phyloP scores from a whole-genome alignment of 2,888 invertebrate species.

The Lasius fuliginosus region DNA sequence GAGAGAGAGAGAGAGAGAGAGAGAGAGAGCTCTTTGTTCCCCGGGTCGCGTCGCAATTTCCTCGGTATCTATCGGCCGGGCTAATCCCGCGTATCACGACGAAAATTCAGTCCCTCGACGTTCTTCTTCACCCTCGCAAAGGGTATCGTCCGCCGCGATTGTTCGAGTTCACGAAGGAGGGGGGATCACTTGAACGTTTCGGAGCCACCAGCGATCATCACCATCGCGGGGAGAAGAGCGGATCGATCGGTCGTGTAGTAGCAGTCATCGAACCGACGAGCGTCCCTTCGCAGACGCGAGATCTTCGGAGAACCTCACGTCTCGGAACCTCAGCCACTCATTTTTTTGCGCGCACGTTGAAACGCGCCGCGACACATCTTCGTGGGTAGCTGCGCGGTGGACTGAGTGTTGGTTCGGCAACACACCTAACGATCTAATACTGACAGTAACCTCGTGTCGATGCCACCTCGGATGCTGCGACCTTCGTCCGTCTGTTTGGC shows the following conservation, averaged over 20 bases:
- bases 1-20: neutral
- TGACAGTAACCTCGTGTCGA: neutral
- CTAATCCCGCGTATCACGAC: neutral
- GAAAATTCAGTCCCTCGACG: neutral
- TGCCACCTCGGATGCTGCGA: slow-evolving; percentile 14
- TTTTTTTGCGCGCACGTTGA: slow-evolving; percentile 78
- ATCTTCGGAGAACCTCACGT: neutral
- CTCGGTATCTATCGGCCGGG: neutral
- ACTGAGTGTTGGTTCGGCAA: slow-evolving; percentile 14
- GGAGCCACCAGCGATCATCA: slow-evolving; percentile 23
- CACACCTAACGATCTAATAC: slow-evolving; percentile 6
- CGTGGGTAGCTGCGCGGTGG: slow-evolving; percentile 28
- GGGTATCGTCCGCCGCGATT: slow-evolving; percentile 1
- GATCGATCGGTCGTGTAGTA: neutral
- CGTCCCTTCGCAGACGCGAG: neutral
- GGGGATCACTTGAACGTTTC: neutral
- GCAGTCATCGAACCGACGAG: neutral
- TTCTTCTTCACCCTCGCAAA: neutral
- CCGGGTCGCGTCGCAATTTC: neutral
- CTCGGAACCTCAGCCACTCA: slow-evolving; percentile 10
- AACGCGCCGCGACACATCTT: slow-evolving; percentile 73
- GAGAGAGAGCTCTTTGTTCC: neutral
- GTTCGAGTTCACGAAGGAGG: neutral
- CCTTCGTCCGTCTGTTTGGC: slow-evolving; percentile 11
- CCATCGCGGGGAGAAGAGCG: neutral